These are phyloP conservation scores for Oryctolagus cuniculus DNA, from an alignment of 2,113 vertebrate genomes.

Conservation along the genomic window DNA sequence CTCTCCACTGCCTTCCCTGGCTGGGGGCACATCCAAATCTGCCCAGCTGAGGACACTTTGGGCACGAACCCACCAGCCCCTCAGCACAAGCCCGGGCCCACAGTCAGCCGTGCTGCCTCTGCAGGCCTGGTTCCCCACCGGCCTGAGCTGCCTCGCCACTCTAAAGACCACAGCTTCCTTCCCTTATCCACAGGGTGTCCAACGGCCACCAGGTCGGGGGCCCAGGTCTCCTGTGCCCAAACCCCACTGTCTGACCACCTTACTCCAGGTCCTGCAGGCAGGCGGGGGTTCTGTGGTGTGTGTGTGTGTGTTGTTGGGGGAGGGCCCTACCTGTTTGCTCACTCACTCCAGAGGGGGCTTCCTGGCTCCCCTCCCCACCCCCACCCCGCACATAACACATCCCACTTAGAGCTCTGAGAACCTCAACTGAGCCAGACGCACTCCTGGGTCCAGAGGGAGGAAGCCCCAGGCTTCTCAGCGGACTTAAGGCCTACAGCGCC, in stretches of 20 bases:
- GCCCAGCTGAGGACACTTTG: too few relatives aligned
- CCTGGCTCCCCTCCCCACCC: neutral
- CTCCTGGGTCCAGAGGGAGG: neutral
- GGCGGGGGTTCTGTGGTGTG: neutral
- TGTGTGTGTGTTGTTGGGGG: neutral
- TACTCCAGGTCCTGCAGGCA: slow-evolving; percentile 4
- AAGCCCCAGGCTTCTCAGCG: neutral
- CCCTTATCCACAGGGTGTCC: slow-evolving; percentile 47
- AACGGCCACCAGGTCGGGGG: slow-evolving; percentile 56
- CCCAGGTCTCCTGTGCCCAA: neutral
- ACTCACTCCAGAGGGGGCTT: neutral
- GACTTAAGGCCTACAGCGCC: slow-evolving; percentile 59
- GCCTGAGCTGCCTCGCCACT: neutral
- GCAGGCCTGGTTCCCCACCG: slow-evolving; percentile 45
- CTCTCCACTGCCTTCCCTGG: neutral
- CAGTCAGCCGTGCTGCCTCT: neutral
- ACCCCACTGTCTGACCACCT: neutral
- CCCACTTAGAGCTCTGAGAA: too few relatives aligned
- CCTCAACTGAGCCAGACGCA: neutral
- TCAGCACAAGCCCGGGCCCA: too few relatives aligned
- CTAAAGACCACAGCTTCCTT: slow-evolving; percentile 75
- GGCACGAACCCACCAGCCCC: neutral
- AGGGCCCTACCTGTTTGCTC: too few relatives aligned
- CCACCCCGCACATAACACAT: too few relatives aligned
- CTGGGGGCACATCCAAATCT: neutral